Evolutionary conservation across 2,113 vertebrate species (phyloP).

Genomic region (Cyphomyrus plagiostoma): DNA sequence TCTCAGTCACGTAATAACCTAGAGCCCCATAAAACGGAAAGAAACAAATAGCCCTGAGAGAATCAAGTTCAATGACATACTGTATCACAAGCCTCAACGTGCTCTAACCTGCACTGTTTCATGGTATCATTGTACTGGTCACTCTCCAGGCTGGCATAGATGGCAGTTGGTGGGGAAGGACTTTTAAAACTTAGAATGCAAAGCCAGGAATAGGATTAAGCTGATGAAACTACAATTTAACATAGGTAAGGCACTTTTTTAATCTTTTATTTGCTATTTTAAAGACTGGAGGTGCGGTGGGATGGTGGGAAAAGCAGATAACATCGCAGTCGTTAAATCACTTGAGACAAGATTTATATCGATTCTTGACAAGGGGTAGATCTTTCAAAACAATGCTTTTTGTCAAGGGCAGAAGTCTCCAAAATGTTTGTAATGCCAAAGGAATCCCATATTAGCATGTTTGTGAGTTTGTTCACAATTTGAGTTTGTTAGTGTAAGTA

Average conservation of each 20-base stretch:
- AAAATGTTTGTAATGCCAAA: not conserved
- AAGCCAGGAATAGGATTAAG: not conserved
- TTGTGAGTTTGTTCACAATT: not conserved
- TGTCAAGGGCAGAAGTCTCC: not conserved
- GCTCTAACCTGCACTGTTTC: no score
- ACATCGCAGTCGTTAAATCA: not conserved
- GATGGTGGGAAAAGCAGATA: not conserved
- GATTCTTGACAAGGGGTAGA: not conserved
- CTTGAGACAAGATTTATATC: not conserved
- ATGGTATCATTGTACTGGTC: no score
- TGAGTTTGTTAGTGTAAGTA: not conserved
- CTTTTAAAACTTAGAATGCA: not conserved
- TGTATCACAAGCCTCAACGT: not conserved
- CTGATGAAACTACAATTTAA: not conserved
- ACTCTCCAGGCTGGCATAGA: no score
- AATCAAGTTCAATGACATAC: not conserved
- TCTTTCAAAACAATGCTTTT: not conserved
- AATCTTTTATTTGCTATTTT: not conserved
- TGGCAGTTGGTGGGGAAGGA: not conserved
- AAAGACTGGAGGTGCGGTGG: not conserved
- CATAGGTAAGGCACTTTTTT: not conserved
- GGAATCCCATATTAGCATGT: not conserved
- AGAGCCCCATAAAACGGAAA: not conserved
- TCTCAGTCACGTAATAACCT: not conserved
- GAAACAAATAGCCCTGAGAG: not conserved